Base-by-base conservation (phyloP, 2,797 vertebrate species). In the Enteromius unitaeniatus region DNA sequence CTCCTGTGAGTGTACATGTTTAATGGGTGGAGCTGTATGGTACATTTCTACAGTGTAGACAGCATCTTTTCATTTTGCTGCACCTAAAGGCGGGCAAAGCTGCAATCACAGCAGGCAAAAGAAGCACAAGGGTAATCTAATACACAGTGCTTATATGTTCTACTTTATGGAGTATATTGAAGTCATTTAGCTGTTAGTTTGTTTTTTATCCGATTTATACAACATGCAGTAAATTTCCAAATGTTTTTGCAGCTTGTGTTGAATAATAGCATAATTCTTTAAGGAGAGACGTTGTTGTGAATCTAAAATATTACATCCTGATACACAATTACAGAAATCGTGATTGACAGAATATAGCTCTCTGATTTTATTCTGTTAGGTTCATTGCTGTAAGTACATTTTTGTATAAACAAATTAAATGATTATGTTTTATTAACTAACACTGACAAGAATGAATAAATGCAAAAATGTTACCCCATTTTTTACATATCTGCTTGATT, bases 1-100 rank as follows among this genome's bases (percentile, higher is more conserved):
- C 87, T 89, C 90, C 89, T 88, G 89, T 91, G 86, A 86, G 91
- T 90, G 84, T 91, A 87, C 76, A 68, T 64, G 86, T 90, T 92
- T 94, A 93, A 94, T 95, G 93, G 93, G 86, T 81, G 86, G 15
- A 74, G 42, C 77, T 79, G 21, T 51, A 74, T 4, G 0, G 58
- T 62, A 15, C 26, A 82, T 15, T 47, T 82, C 45, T 40, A 23
- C 58, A 67, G 14, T 21, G 31, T 9, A 31, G 40, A 72, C 11
- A n/a, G 11, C 51, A 23, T 75, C 3, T 55, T 68, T 69, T 42
- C 0, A 78, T 65, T 49, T 78, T 6, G 14, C 42, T 37, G 26
- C 3, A 60, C 9, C 17, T 21, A 31, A 70, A 70, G 17, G n/a
- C 2, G 1, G 3, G 11, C 49, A 21, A 58, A 70, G 37, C 34